phyloP scores from a whole-genome alignment of 2,888 invertebrate genomes.

The Harmothoe impar region DNA sequence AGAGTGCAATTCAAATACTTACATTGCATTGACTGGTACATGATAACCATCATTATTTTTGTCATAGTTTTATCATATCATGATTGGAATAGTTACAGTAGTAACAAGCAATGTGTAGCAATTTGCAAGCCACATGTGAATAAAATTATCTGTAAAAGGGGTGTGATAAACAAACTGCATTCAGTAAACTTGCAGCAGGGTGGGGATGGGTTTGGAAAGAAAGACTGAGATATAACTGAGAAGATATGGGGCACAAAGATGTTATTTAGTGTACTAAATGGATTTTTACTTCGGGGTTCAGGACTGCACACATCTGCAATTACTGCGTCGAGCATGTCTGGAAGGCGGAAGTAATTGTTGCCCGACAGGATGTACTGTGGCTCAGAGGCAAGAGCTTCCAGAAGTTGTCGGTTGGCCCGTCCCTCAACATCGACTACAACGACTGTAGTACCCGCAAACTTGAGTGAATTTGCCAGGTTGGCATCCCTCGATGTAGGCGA shows the following conservation, averaged over 20 bases:
- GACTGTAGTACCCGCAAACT: background rate
- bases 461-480: background rate
- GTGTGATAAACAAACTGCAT: no score
- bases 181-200: no score
- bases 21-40: no score
- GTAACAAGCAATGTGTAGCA: no score
- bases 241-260: background rate
- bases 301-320: background rate
- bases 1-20: no score
- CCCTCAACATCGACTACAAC: conserved; percentile 47
- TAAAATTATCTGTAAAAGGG: no score
- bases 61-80: no score
- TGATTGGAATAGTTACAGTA: no score
- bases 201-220: no score
- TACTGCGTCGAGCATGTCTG: background rate
- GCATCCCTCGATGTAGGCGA: background rate
- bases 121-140: no score
- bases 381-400: background rate
- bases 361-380: background rate
- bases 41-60: no score
- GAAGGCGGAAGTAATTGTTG: conserved; percentile 5
- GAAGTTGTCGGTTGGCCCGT: background rate
- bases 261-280: background rate
- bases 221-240: no score
- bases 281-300: background rate